Base-by-base conservation (phyloP, 2,888 invertebrate species). In the Stenodera caucasica region DNA sequence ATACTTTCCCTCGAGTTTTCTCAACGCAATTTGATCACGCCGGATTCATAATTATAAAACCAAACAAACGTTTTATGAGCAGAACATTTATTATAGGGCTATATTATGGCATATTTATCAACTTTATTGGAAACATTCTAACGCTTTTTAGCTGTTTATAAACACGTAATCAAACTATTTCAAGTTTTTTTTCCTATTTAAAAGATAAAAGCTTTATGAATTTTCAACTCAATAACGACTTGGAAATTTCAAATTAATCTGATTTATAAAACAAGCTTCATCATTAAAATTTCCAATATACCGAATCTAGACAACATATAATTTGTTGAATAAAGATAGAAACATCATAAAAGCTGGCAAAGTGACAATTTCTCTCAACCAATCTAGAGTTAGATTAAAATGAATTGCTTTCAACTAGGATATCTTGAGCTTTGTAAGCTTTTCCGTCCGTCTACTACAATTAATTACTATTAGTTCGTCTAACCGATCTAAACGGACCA, bases 261-360 rank as follows among this genome's bases (percentile, higher is more conserved):
- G 14, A n/a, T 35, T 35, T 37, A 37, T 37, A 18, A 15, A 52
- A 52, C 33, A 32, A 11, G 52, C 30, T 52, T 52, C 30, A 33
- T 12, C 29, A 15, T 52, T 33, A 30, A 30, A 33, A 21, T 11
- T 33, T 33, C 14, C 29, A 9, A 15, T 21, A 51, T 51, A 29
- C 6, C 18, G 6, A 26, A n/a, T n/a, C n/a, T 29, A 50, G 52
- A 53, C 55, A 33, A 23, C 63, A 26, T 21, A 26, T 65, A 66
- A 66, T 66, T 64, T 57, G 63, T 51, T 60, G 61, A 69, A 73
- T 67, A 62, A 64, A 68, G 69, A 70, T 65, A 63, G 73, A 70
- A 70, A 69, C 70, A 73, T 74, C 72, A 72, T 73, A 73, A 73
- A 74, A 71, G 70, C 65, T 67, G 67, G 67, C 69, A 68, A 71